Evolutionary conservation across 2,113 vertebrate genomes (phyloP).

Genomic region (Anolis sagrei): DNA sequence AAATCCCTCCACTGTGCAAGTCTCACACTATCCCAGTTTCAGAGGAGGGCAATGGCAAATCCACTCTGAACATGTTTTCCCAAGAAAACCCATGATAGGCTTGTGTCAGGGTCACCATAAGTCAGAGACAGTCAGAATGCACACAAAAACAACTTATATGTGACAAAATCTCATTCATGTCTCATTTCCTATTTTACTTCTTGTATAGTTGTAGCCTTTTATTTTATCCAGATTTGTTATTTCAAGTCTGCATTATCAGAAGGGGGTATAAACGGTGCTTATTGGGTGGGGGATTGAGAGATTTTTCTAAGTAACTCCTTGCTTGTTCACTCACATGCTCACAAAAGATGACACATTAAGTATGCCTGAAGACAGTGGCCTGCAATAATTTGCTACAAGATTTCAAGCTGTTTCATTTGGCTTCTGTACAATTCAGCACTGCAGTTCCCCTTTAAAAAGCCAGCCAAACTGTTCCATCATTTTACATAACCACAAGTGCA

Average conservation of each 20-base stretch:
- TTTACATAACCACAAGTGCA: slow-evolving; percentile 21
- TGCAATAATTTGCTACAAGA: background rate
- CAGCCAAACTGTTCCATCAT: slow-evolving; percentile 10
- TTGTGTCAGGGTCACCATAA: too few relatives aligned
- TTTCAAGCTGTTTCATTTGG: slow-evolving; percentile 20
- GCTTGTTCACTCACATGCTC: background rate
- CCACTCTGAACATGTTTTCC: too few relatives aligned
- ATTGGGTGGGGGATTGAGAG: background rate
- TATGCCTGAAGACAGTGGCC: slow-evolving; percentile 2
- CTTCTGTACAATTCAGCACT: slow-evolving; percentile 12
- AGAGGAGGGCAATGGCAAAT: too few relatives aligned
- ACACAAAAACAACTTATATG: background rate
- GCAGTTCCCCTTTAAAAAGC: background rate
- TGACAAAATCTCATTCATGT: background rate
- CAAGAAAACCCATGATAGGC: too few relatives aligned
- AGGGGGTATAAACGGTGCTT: background rate
- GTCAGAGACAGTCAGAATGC: too few relatives aligned
- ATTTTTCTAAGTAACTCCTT: background rate
- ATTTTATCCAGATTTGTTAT: background rate
- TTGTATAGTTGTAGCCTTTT: background rate
- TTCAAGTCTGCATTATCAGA: background rate
- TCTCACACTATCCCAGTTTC: too few relatives aligned
- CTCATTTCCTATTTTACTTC: background rate
- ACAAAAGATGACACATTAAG: background rate
- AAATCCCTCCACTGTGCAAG: too few relatives aligned